phyloP scores from a whole-genome alignment of 2,888 invertebrate species.

The Scrobipalpa costella region DNA sequence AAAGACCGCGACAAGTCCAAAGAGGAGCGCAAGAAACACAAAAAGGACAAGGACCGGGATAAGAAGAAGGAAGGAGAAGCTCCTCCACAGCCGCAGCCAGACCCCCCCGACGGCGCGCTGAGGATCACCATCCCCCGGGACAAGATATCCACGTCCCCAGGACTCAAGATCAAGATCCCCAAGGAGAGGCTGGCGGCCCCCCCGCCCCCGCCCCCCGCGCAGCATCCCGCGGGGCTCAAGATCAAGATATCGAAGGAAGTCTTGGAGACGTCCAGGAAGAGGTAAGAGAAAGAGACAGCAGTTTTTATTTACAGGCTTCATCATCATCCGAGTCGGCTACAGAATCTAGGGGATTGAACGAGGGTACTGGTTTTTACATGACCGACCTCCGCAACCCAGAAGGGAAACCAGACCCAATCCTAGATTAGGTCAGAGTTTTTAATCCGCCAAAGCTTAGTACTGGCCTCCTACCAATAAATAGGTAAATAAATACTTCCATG shows the following conservation, averaged over 20 bases:
- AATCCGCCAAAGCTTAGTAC: too few relatives aligned
- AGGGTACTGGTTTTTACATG: too few relatives aligned
- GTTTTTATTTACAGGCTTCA: too few relatives aligned
- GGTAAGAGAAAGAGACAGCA: too few relatives aligned
- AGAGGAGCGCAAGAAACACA: conserved; percentile 87
- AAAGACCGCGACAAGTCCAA: conserved; percentile 88
- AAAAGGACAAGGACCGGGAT: conserved; percentile 83
- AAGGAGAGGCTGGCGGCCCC: conserved; percentile 86
- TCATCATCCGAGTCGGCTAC: too few relatives aligned
- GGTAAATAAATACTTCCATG: too few relatives aligned
- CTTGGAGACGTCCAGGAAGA: conserved; percentile 77
- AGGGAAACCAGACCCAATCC: too few relatives aligned
- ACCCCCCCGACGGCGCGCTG: conserved; percentile 61
- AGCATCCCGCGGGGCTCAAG: conserved; percentile 81
- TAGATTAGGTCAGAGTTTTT: too few relatives aligned
- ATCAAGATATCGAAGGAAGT: conserved; percentile 90
- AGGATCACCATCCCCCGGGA: conserved; percentile 74
- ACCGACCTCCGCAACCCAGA: too few relatives aligned
- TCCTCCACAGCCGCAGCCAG: conserved; percentile 47
- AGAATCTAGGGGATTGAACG: too few relatives aligned
- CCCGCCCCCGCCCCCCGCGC: conserved; percentile 69
- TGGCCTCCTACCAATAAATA: too few relatives aligned
- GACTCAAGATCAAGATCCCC: conserved; percentile 90
- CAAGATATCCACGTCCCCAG: conserved; percentile 69
- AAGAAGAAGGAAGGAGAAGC: conserved; percentile 56